These are phyloP conservation scores for Epistrophe eligans DNA, from an alignment of 2,888 invertebrate species.

Conservation along the genomic window DNA sequence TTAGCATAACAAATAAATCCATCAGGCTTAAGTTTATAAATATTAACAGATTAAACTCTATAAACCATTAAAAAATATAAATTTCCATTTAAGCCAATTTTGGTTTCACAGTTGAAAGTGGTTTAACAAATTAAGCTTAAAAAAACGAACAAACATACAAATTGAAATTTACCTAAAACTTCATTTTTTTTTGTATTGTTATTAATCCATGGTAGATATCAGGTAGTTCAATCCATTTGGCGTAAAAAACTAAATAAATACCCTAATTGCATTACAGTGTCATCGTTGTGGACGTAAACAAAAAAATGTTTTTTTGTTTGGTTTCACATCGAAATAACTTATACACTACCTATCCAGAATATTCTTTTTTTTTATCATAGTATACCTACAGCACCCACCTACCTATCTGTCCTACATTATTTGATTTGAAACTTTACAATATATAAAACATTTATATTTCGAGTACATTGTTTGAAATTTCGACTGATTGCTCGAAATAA, in stretches of 20 bases:
- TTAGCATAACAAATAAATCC: conserved; percentile 24
- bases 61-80: conserved; percentile 21
- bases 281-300: background rate
- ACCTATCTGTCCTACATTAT: background rate
- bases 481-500: background rate
- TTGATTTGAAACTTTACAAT: background rate
- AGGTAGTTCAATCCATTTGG: background rate
- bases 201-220: background rate
- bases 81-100: conserved; percentile 16
- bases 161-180: background rate
- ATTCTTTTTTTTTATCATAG: background rate
- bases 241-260: background rate
- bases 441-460: background rate
- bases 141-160: background rate
- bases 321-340: background rate
- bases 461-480: conserved; percentile 15
- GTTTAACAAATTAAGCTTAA: conserved; percentile 10
- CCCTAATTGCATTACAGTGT: conserved; percentile 23
- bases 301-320: background rate
- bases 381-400: background rate
- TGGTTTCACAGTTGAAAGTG: background rate
- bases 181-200: background rate
- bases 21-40: conserved; percentile 5
- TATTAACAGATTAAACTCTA: conserved; percentile 8
- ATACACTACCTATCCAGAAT: background rate